These are phyloP conservation scores for Macrosiphum euphorbiae DNA, from an alignment of 2,888 invertebrate species.

Conservation along the genomic window DNA sequence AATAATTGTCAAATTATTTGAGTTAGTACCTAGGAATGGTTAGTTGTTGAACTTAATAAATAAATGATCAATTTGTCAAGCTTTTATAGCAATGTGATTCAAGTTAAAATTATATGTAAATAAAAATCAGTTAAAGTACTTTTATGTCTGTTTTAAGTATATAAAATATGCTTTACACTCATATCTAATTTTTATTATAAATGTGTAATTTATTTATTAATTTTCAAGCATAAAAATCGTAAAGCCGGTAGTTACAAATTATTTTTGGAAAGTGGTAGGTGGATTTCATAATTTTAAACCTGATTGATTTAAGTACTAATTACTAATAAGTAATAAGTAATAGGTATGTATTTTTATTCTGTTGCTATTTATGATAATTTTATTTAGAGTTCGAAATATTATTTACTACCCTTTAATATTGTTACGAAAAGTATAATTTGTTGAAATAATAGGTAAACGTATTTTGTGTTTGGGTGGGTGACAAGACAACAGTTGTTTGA, in stretches of 20 bases:
- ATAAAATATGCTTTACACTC: not conserved
- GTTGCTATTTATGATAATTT: not conserved
- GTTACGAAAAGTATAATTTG: conserved; percentile 21
- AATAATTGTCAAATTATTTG: no score
- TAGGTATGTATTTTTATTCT: not conserved
- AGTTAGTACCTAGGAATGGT: not conserved
- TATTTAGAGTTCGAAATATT: not conserved
- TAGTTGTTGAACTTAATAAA: not conserved
- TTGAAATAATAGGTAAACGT: conserved; percentile 40
- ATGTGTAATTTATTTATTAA: not conserved
- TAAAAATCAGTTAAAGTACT: not conserved
- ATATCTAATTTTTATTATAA: not conserved
- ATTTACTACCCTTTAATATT: conserved; percentile 46
- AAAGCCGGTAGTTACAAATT: not conserved
- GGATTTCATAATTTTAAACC: not conserved
- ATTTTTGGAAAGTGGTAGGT: not conserved
- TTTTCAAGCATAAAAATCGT: not conserved
- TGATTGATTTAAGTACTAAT: not conserved
- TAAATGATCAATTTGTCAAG: not conserved
- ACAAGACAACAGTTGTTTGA: conserved; percentile 64
- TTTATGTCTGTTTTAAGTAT: not conserved
- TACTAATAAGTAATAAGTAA: no score
- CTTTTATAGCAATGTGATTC: not conserved
- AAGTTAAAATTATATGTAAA: not conserved
- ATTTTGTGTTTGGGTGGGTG: conserved; percentile 60